These are phyloP conservation scores for Linnaemya tessellans DNA, from an alignment of 2,888 invertebrate species.

Conservation along the genomic window DNA sequence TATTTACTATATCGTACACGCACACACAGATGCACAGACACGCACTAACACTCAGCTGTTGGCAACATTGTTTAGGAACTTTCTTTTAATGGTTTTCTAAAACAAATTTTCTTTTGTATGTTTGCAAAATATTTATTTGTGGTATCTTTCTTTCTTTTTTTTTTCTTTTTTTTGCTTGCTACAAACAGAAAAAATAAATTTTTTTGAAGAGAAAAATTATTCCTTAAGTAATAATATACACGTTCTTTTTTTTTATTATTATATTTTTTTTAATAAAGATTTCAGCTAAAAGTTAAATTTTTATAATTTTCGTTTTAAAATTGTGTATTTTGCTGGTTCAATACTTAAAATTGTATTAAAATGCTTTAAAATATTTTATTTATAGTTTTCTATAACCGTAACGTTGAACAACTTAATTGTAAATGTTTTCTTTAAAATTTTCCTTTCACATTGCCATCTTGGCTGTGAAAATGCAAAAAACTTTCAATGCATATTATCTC, in stretches of 20 bases:
- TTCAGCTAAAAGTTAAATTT: constrained; percentile 15
- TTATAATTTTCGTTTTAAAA: constrained; percentile 22
- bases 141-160: not conserved
- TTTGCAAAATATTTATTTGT: not conserved
- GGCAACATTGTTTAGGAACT: constrained; percentile 72
- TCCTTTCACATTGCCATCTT: constrained; percentile 39
- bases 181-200: not conserved
- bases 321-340: constrained; percentile 19
- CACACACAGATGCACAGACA: not conserved
- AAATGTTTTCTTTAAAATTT: constrained; percentile 72
- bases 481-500: constrained; percentile 44
- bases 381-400: constrained; percentile 70
- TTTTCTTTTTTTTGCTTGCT: not conserved
- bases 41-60: constrained; percentile 42
- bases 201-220: not conserved
- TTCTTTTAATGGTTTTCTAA: constrained; percentile 40
- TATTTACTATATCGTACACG: not conserved
- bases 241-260: no score
- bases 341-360: constrained; percentile 25
- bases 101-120: constrained; percentile 27
- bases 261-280: not conserved
- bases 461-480: constrained; percentile 49
- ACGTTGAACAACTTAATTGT: constrained; percentile 74
- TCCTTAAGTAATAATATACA: not conserved
- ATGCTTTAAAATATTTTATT: constrained; percentile 38